Percentiles rank a stretch among this genome's conserved stretches.
phyloP scores from a whole-genome alignment of 1,140 invertebrate species.

The Bombus breviceps region DNA sequence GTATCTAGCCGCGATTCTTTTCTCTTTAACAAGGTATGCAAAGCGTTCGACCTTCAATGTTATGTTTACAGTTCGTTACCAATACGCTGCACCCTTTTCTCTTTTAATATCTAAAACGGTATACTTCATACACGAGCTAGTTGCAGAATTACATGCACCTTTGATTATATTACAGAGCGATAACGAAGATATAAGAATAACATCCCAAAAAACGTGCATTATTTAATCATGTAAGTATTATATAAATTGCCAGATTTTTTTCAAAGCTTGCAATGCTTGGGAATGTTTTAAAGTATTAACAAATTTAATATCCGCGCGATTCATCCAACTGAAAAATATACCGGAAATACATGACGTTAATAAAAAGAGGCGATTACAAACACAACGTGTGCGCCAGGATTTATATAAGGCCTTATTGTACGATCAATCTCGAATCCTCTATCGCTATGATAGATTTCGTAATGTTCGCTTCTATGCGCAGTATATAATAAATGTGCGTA shows the following conservation, averaged over 20 bases:
- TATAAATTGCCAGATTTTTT: neutral
- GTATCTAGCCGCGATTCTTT: neutral
- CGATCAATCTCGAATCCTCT: neutral
- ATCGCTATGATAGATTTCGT: neutral
- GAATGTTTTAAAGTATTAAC: neutral
- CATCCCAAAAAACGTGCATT: neutral
- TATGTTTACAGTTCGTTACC: neutral
- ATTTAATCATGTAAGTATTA: neutral
- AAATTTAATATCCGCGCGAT: neutral
- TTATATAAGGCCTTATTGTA: constrained; percentile 7
- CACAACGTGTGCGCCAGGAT: neutral
- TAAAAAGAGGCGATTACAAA: constrained; percentile 21
- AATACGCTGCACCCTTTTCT: too few species aligned
- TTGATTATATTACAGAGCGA: neutral
- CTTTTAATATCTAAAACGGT: neutral
- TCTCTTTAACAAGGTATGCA: neutral
- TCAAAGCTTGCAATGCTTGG: too few species aligned
- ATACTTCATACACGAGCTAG: neutral
- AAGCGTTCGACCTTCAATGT: neutral
- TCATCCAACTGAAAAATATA: constrained; percentile 3
- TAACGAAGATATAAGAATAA: neutral
- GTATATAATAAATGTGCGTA: neutral
- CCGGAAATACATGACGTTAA: neutral
- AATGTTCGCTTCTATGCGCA: too few species aligned
- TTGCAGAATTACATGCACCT: too few species aligned